Percentiles rank a stretch among this genome's conserved stretches.
phyloP scores from a whole-genome alignment of 2,797 vertebrate genomes.

The Bufotes viridis region DNA sequence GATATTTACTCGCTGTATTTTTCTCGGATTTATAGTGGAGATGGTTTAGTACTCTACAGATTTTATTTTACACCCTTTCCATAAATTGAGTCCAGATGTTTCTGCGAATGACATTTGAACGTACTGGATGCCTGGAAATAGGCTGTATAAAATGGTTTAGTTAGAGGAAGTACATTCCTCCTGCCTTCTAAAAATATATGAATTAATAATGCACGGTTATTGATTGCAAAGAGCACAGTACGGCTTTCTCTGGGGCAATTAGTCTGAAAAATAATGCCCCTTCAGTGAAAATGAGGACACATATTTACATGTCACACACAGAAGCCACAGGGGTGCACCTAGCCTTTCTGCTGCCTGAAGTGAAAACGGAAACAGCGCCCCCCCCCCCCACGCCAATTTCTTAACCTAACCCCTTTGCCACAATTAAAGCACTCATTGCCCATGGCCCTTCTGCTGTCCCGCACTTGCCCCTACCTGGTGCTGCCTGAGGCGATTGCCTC shows the following conservation, averaged over 20 bases:
- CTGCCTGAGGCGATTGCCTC: no score
- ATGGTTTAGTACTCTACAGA: neutral
- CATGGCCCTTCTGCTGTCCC: no score
- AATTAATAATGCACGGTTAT: slow-evolving; percentile 29
- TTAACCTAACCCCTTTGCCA: no score
- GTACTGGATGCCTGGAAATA: neutral
- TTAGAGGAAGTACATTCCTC: neutral
- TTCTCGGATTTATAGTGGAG: neutral
- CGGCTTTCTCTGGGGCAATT: neutral
- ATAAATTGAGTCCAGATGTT: neutral
- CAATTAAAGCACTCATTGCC: no score
- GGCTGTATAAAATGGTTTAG: neutral
- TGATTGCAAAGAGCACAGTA: slow-evolving; percentile 6
- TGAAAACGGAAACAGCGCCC: no score
- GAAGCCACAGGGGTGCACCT: no score
- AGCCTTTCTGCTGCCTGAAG: no score
- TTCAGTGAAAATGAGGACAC: neutral
- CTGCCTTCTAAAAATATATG: slow-evolving; percentile 10
- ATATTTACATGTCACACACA: neutral
- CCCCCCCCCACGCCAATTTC: no score
- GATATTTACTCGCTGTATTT: neutral
- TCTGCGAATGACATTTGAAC: slow-evolving; percentile 5
- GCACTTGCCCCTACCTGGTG: no score
- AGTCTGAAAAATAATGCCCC: neutral
- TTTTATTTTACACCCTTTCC: neutral